Evolutionary conservation across 2,113 vertebrate species (phyloP).

Genomic region (Andinoacara biseriatus): DNA sequence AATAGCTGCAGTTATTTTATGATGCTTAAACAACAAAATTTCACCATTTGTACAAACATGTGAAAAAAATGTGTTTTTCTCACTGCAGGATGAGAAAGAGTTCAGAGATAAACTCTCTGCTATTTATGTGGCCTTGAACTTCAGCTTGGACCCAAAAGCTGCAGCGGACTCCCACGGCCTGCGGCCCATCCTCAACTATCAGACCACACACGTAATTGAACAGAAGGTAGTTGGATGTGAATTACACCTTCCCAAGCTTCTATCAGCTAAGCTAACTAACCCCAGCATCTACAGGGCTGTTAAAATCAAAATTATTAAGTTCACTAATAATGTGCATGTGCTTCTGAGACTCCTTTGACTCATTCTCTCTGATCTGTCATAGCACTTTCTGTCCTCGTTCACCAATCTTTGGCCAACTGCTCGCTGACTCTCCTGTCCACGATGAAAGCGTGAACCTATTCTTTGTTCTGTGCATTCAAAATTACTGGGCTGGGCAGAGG

Average conservation of each 20-base stretch:
- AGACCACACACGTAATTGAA: constrained; percentile 82
- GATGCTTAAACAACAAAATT: background rate
- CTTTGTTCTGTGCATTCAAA: constrained; percentile 25
- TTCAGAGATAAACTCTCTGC: constrained; percentile 93
- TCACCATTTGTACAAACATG: background rate
- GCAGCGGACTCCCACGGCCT: constrained; percentile 83
- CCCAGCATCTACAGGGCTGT: background rate
- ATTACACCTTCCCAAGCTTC: background rate
- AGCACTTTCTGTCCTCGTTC: background rate
- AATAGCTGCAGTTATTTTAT: background rate
- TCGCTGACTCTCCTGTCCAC: background rate
- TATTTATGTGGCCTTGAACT: constrained; percentile 89
- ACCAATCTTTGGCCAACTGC: background rate
- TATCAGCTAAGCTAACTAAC: background rate
- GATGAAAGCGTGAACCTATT: constrained; percentile 34
- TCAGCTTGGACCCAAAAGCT: constrained; percentile 85
- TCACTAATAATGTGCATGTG: background rate
- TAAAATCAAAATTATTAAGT: background rate
- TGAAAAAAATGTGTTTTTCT: constrained; percentile 27
- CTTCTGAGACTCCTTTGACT: background rate
- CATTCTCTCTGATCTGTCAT: background rate
- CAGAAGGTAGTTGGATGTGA: constrained; percentile 83
- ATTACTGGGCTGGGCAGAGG: constrained; percentile 47
- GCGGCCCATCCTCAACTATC: constrained; percentile 87
- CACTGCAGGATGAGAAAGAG: constrained; percentile 86